Evolutionary conservation across 2,888 invertebrate genomes (phyloP).

Genomic region (Lasiommata megera): DNA sequence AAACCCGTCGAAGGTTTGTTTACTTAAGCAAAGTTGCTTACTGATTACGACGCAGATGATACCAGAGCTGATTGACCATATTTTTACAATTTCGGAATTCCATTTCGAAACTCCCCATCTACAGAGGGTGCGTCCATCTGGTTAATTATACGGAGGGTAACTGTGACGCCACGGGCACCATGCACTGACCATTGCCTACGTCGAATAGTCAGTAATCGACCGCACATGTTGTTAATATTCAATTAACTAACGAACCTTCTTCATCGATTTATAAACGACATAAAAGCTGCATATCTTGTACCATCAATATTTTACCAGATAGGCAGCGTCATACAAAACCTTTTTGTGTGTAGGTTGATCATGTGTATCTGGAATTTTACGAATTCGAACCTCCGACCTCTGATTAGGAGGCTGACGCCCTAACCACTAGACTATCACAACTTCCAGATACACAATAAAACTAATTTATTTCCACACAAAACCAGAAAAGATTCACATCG

Average conservation of each 20-base stretch:
- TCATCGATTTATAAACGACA: too few relatives aligned
- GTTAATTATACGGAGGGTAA: conserved; percentile 50
- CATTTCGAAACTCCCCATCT: background rate
- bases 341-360: too few relatives aligned
- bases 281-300: too few relatives aligned
- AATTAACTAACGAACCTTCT: background rate
- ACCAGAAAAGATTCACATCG: conserved; percentile 6
- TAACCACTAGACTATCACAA: too few relatives aligned
- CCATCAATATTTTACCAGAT: too few relatives aligned
- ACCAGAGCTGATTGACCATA: background rate
- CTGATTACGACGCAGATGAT: too few relatives aligned
- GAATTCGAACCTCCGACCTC: too few relatives aligned
- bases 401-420: too few relatives aligned
- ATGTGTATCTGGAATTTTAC: too few relatives aligned
- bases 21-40: too few relatives aligned
- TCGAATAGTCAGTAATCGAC: conserved; percentile 13
- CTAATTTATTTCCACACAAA: conserved; percentile 8
- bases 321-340: too few relatives aligned
- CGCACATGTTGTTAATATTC: conserved; percentile 12
- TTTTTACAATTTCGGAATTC: background rate
- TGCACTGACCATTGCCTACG: conserved; percentile 9
- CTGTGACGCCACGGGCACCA: conserved; percentile 9
- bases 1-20: too few relatives aligned
- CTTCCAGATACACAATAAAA: background rate
- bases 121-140: conserved; percentile 46